Conservation (phyloP, 2,888 invertebrate genomes). For the Ochropacha duplaris region DNA sequence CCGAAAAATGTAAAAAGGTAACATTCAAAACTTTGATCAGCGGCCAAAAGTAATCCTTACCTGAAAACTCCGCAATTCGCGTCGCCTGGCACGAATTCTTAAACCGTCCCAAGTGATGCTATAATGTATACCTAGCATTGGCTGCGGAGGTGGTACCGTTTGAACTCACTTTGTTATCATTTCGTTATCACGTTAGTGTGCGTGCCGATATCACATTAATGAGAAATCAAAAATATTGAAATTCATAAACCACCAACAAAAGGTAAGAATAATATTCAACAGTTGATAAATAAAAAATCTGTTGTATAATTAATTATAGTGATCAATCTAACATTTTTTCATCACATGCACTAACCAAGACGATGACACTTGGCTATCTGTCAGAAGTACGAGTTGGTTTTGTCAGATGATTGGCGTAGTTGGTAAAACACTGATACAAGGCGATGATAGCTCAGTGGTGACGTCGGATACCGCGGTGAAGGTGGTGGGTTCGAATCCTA, state of each 20-base stretch:
- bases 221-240: background rate
- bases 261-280: no score
- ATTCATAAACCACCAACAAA: background rate
- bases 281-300: no score
- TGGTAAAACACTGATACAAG: no score
- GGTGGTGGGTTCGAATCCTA: no score
- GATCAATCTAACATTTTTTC: no score
- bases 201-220: background rate
- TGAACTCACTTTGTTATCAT: background rate
- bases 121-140: slow-evolving; percentile 31
- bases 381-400: no score
- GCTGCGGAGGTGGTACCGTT: background rate
- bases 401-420: no score
- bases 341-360: no score
- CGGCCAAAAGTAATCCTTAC: slow-evolving; percentile 65
- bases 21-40: slow-evolving; percentile 56
- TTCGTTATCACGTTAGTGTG: background rate
- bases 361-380: no score
- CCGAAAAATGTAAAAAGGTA: slow-evolving; percentile 47
- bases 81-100: slow-evolving; percentile 70
- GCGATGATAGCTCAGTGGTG: no score
- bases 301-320: no score
- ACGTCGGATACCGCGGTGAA: no score
- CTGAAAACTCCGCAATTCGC: slow-evolving; percentile 58
- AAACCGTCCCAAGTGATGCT: slow-evolving; percentile 50